Conservation (phyloP, 1,140 invertebrate genomes). For the Spodoptera frugiperda region DNA sequence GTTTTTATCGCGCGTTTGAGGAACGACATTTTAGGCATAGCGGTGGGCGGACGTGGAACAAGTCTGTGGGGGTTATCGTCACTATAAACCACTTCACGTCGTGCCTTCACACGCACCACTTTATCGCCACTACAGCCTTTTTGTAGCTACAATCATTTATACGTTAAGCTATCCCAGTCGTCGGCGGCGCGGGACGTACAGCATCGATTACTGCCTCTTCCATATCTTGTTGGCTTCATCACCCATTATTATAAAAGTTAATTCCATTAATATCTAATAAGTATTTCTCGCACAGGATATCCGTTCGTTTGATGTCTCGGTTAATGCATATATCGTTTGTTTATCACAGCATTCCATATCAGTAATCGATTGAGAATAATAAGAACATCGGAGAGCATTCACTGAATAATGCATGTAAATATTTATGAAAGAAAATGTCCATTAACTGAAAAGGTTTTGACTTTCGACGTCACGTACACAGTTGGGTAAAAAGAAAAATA, state of each 20-base stretch:
- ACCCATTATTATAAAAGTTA: slow-evolving; percentile 2
- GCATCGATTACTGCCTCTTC: not conserved
- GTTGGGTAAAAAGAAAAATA: not conserved
- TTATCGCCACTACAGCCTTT: not conserved
- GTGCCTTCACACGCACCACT: slow-evolving; percentile 11
- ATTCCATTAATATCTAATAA: slow-evolving; percentile 26
- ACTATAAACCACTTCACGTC: slow-evolving; percentile 16
- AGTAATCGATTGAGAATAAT: slow-evolving; percentile 26
- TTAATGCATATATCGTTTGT: slow-evolving; percentile 17
- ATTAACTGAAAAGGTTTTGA: slow-evolving; percentile 27
- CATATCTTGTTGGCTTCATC: not conserved
- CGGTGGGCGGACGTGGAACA: slow-evolving; percentile 36
- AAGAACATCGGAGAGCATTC: slow-evolving; percentile 14
- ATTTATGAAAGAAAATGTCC: slow-evolving; percentile 24
- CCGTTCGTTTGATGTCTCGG: slow-evolving; percentile 25
- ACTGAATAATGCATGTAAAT: slow-evolving; percentile 18
- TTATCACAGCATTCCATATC: slow-evolving; percentile 18
- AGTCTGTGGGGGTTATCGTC: slow-evolving; percentile 18
- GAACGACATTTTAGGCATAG: slow-evolving; percentile 49
- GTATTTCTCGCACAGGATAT: slow-evolving; percentile 23
- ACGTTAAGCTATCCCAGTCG: not conserved
- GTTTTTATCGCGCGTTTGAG: slow-evolving; percentile 48
- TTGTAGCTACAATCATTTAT: not conserved
- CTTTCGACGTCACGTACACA: not conserved
- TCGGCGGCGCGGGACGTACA: not conserved